Evolutionary conservation across 2,888 invertebrate genomes (phyloP).

Genomic region (Cremastobaeus sp.): DNA sequence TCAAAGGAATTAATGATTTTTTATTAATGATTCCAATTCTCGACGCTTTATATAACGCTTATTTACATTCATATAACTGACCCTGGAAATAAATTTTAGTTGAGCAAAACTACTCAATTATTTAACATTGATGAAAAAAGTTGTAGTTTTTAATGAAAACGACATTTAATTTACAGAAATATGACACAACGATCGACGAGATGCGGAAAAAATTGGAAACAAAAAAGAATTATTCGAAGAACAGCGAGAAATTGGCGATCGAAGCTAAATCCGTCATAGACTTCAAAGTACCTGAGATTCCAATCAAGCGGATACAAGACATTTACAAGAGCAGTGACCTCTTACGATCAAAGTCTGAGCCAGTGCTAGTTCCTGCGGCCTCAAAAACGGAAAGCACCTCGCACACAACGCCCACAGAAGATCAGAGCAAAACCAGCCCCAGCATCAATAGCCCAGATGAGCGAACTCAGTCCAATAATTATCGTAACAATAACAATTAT

Average conservation of each 20-base stretch:
- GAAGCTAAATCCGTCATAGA: slow-evolving; percentile 73
- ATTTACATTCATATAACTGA: neutral
- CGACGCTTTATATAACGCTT: neutral
- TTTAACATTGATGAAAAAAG: too few species aligned
- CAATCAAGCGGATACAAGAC: slow-evolving; percentile 75
- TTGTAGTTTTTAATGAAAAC: too few species aligned
- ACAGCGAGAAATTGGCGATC: slow-evolving; percentile 73
- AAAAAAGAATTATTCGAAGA: slow-evolving; percentile 68
- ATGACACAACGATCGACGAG: slow-evolving; percentile 75
- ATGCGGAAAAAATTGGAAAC: slow-evolving; percentile 76
- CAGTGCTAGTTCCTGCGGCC: slow-evolving; percentile 67
- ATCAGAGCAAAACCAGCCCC: slow-evolving; percentile 33
- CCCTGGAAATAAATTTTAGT: too few species aligned
- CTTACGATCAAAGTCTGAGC: slow-evolving; percentile 73
- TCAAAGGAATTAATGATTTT: neutral
- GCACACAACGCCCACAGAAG: slow-evolving; percentile 10
- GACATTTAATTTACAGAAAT: slow-evolving; percentile 67
- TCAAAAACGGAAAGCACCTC: slow-evolving; percentile 26
- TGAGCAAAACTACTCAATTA: neutral
- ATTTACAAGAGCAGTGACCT: slow-evolving; percentile 73
- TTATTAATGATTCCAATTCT: too few species aligned
- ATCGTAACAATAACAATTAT: slow-evolving; percentile 24
- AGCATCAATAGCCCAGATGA: slow-evolving; percentile 36
- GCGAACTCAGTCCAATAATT: slow-evolving; percentile 14
- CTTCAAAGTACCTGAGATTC: slow-evolving; percentile 76